These are phyloP conservation scores for Notothenia coriiceps DNA, from an alignment of 2,113 vertebrate genomes.

Conservation along the genomic window DNA sequence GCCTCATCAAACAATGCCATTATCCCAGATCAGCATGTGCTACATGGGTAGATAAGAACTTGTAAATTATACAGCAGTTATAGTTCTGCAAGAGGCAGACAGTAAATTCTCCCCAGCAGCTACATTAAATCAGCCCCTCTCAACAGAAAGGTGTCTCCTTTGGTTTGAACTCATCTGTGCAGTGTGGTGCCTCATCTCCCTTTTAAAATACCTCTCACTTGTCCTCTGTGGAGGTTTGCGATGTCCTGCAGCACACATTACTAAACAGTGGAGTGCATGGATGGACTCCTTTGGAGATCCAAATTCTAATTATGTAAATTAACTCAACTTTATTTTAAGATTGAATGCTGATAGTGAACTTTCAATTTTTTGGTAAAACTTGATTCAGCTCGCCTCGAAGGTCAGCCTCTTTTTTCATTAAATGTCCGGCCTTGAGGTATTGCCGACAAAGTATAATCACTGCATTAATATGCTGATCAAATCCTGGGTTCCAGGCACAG, in stretches of 20 bases:
- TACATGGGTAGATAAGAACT: constrained; percentile 64
- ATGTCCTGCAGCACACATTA: constrained; percentile 65
- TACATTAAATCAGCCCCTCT: constrained; percentile 64
- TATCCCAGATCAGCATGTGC: constrained; percentile 61
- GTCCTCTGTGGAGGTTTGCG: constrained; percentile 62
- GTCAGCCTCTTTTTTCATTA: constrained; percentile 66
- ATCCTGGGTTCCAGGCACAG: constrained; percentile 61
- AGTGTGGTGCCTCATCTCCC: constrained; percentile 62
- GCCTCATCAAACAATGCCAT: constrained; percentile 70
- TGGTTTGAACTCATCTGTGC: constrained; percentile 57
- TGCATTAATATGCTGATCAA: constrained; percentile 77
- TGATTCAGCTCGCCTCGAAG: constrained; percentile 64
- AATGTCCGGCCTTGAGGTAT: constrained; percentile 67
- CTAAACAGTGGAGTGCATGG: constrained; percentile 54
- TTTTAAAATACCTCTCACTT: constrained; percentile 60
- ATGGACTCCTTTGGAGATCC: constrained; percentile 58
- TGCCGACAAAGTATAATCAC: constrained; percentile 68
- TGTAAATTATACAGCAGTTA: constrained; percentile 69
- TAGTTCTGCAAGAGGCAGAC: constrained; percentile 41
- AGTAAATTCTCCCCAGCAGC: constrained; percentile 57
- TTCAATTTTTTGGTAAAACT: constrained; percentile 55
- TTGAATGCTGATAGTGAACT: constrained; percentile 71
- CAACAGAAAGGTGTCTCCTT: constrained; percentile 57
- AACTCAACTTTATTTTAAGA: constrained; percentile 67
- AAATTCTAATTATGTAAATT: constrained; percentile 77